Evolutionary conservation across 92 coral and sea anemone species (phyloP).

Genomic region (Pocillopora grandis): DNA sequence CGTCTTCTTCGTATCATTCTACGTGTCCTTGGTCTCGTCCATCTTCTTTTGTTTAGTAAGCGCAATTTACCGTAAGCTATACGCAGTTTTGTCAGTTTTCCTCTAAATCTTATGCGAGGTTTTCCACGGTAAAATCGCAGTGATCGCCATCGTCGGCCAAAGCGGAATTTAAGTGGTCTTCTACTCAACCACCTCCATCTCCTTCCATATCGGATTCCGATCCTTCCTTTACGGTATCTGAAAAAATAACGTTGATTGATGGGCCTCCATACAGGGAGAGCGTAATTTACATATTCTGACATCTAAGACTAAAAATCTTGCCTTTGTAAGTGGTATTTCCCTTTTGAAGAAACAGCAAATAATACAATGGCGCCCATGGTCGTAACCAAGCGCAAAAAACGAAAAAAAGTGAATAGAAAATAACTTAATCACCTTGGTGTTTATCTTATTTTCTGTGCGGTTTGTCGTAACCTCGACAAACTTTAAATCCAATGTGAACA

Average conservation of each 20-base stretch:
- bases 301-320: too few species aligned
- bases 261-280: too few species aligned
- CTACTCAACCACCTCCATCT: slow-evolving; percentile 17
- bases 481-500: too few species aligned
- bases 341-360: too few species aligned
- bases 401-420: too few species aligned
- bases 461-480: too few species aligned
- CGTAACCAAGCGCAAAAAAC: too few species aligned
- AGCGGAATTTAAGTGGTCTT: slow-evolving; percentile 21
- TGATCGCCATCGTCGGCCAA: slow-evolving; percentile 25
- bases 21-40: slow-evolving; percentile 10
- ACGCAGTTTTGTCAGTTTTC: not conserved
- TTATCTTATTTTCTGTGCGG: too few species aligned
- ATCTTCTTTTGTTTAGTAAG: not conserved
- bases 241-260: not conserved
- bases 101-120: slow-evolving; percentile 20
- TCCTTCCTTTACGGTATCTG: slow-evolving; percentile 26
- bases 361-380: too few species aligned
- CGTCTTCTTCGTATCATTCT: slow-evolving; percentile 20
- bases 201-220: slow-evolving; percentile 17
- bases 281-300: too few species aligned
- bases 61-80: not conserved
- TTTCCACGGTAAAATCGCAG: slow-evolving; percentile 36
- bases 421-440: too few species aligned
- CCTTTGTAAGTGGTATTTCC: too few species aligned